These are phyloP conservation scores for Sphaerodactylus townsendi DNA, from an alignment of 2,113 vertebrate genomes.

Conservation along the genomic window DNA sequence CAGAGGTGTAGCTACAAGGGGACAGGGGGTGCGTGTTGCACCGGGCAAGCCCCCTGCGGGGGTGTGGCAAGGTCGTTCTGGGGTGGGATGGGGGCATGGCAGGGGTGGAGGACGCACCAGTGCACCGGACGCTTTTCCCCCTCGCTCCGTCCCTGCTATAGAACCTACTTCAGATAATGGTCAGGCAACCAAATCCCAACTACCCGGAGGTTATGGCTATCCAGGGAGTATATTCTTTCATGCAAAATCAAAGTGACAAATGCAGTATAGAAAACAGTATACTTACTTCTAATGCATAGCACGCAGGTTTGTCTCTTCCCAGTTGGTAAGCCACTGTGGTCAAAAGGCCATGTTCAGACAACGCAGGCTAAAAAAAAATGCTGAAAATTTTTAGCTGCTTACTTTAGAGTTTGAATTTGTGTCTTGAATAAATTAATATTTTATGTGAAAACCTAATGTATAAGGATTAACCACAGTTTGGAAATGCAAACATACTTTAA, in stretches of 20 bases:
- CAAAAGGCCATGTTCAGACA: slow-evolving; percentile 91
- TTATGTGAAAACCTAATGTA: neutral
- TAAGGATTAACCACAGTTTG: neutral
- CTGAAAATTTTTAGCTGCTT: neutral
- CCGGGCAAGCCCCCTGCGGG: too few relatives aligned
- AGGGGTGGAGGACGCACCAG: too few relatives aligned
- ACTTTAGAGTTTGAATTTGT: neutral
- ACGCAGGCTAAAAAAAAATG: slow-evolving; percentile 73
- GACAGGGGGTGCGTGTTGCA: too few relatives aligned
- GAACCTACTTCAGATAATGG: neutral
- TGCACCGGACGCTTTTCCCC: too few relatives aligned
- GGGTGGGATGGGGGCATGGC: too few relatives aligned
- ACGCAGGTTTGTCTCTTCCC: slow-evolving; percentile 81
- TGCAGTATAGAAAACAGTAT: neutral
- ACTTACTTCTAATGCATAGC: slow-evolving; percentile 91
- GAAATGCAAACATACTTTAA: neutral
- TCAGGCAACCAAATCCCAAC: neutral
- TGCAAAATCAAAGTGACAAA: slow-evolving; percentile 7
- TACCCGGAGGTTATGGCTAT: neutral
- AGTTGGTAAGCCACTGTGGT: slow-evolving; percentile 94
- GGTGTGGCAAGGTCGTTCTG: too few relatives aligned
- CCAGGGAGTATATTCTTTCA: neutral
- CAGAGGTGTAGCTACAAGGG: too few relatives aligned
- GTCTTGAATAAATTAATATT: neutral
- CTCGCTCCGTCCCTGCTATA: too few relatives aligned